Evolutionary conservation across 2,797 vertebrate species (phyloP).

Genomic region (Capromys pilorides): DNA sequence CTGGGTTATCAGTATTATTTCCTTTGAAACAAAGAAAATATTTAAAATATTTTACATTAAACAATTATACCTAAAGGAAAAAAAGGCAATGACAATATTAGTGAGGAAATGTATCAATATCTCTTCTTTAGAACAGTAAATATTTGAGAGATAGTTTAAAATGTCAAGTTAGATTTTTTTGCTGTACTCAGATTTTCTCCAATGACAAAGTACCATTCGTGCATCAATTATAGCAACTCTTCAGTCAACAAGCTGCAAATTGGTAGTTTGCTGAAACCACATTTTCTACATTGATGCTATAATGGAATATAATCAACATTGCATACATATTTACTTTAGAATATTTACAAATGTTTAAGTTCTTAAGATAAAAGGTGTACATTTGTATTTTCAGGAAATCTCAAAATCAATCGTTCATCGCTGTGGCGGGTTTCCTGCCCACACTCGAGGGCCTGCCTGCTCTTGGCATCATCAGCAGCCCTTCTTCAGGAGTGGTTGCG

Average conservation of each 20-base stretch:
- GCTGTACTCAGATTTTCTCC: neutral
- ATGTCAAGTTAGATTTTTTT: neutral
- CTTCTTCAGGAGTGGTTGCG: neutral
- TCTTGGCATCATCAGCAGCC: too few relatives aligned
- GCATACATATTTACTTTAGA: neutral
- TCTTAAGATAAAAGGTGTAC: neutral
- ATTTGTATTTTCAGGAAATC: neutral
- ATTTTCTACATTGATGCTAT: neutral
- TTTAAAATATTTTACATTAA: neutral
- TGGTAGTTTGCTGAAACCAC: neutral
- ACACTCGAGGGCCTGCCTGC: neutral
- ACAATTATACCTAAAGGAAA: neutral
- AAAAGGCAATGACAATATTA: neutral
- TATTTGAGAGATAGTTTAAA: neutral
- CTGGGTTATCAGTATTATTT: slow-evolving; percentile 8
- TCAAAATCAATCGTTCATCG: neutral
- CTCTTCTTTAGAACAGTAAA: neutral
- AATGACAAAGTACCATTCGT: neutral
- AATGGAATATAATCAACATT: neutral
- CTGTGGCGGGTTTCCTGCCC: neutral
- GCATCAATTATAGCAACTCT: neutral
- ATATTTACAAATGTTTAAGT: neutral
- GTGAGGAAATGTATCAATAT: neutral
- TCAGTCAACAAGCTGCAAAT: neutral
- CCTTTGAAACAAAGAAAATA: neutral